Evolutionary conservation across 2,888 invertebrate genomes (phyloP).

Genomic region (Malacosoma neustria): DNA sequence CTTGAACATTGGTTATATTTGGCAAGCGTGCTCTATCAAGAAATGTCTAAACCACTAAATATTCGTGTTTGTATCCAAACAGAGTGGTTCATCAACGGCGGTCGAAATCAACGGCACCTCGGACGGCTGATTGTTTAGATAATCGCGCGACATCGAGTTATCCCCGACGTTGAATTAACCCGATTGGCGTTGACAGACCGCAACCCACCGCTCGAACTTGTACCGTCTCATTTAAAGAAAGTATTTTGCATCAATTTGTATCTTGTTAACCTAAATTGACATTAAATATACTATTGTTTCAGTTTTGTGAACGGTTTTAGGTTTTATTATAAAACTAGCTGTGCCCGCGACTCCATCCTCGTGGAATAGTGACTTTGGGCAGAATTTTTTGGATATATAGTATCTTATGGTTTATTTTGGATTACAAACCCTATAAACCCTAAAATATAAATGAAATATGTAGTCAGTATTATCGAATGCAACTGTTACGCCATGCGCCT

Average conservation of each 20-base stretch:
- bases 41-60: not conserved
- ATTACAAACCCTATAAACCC: too few relatives aligned
- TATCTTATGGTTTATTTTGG: too few relatives aligned
- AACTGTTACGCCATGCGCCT: too few relatives aligned
- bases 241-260: conserved; percentile 14
- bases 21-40: not conserved
- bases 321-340: too few relatives aligned
- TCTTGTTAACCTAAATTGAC: conserved; percentile 10
- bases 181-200: conserved; percentile 23
- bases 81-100: conserved; percentile 28
- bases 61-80: conserved; percentile 10
- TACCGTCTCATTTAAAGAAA: conserved; percentile 15
- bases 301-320: too few relatives aligned
- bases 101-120: conserved; percentile 30
- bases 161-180: conserved; percentile 27
- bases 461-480: too few relatives aligned
- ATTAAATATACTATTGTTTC: too few relatives aligned
- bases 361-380: too few relatives aligned
- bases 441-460: too few relatives aligned
- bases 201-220: conserved; percentile 14
- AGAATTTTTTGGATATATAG: too few relatives aligned
- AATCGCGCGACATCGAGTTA: conserved; percentile 39
- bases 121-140: conserved; percentile 37
- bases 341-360: too few relatives aligned
- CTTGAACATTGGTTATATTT: not conserved